phyloP scores from a whole-genome alignment of 2,113 vertebrate species.

The Nycticebus coucang region DNA sequence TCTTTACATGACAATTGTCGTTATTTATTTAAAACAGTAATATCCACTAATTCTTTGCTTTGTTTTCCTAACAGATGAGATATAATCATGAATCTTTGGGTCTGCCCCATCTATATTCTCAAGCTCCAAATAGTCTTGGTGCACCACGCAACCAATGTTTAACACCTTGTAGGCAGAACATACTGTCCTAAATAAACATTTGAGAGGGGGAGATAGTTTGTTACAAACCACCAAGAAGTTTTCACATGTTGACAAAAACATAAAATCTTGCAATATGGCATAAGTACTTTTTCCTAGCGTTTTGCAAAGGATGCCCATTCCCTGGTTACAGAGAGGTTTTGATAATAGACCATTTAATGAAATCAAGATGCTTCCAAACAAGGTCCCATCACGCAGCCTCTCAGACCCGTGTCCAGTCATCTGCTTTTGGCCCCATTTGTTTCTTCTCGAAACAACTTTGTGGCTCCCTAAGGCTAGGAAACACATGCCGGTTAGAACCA shows the following conservation, averaged over 20 bases:
- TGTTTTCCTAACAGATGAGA: not conserved
- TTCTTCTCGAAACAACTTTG: not conserved
- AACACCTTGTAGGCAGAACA: not conserved
- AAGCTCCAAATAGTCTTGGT: not conserved
- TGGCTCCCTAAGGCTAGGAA: constrained; percentile 71
- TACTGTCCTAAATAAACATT: not conserved
- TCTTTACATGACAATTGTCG: not conserved
- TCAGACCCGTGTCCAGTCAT: not conserved
- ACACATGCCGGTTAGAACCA: constrained; percentile 1
- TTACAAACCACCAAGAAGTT: not conserved
- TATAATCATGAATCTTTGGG: not conserved
- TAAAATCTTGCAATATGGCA: not conserved
- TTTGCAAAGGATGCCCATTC: constrained; percentile 28
- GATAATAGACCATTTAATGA: constrained; percentile 53
- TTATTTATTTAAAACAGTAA: not conserved
- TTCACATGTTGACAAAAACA: not conserved
- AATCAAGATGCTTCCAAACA: constrained; percentile 68
- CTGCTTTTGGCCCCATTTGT: constrained; percentile 26
- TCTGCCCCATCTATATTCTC: not conserved
- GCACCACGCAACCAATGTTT: not conserved
- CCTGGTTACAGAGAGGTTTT: constrained; percentile 66
- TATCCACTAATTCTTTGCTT: not conserved
- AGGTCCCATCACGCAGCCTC: constrained; percentile 56
- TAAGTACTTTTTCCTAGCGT: constrained; percentile 29
- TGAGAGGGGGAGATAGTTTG: not conserved